Conservation (phyloP, 2,113 vertebrate genomes). For the Amphiprion ocellaris region DNA sequence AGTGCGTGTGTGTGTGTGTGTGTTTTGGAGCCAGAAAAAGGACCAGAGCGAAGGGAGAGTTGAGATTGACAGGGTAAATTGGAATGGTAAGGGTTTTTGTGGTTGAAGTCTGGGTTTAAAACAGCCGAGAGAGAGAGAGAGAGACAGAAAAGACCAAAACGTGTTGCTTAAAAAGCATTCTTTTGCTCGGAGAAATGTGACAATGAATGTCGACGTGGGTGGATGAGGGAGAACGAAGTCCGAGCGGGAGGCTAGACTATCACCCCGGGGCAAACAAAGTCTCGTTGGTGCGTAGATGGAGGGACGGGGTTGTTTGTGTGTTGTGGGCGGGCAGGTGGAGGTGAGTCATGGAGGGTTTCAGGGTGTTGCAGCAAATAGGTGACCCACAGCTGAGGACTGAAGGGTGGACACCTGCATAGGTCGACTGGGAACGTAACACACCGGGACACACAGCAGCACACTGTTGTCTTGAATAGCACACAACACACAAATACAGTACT, state of each 20-base stretch:
- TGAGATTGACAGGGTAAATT: conserved; percentile 80
- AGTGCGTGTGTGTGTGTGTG: conserved; percentile 21
- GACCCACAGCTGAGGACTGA: conserved; percentile 49
- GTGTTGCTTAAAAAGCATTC: conserved; percentile 46
- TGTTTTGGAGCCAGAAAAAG: conserved; percentile 23
- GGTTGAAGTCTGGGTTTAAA: conserved; percentile 68
- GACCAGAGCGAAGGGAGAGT: conserved; percentile 37
- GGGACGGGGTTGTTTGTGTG: conserved; percentile 23
- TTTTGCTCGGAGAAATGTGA: conserved; percentile 46
- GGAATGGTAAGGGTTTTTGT: conserved; percentile 57
- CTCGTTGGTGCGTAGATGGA: conserved; percentile 44
- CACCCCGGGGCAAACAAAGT: neutral
- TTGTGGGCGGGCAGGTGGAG: neutral
- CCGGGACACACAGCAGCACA: conserved; percentile 41
- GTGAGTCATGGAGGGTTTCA: conserved; percentile 28
- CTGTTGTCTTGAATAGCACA: conserved; percentile 13
- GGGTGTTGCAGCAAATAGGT: conserved; percentile 46
- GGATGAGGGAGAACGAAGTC: conserved; percentile 32
- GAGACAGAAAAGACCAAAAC: conserved; percentile 44
- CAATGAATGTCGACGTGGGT: conserved; percentile 42
- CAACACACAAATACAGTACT: conserved; percentile 22
- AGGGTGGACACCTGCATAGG: conserved; percentile 50
- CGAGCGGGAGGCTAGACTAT: neutral
- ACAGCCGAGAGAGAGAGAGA: conserved; percentile 31
- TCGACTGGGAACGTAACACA: conserved; percentile 29